Base-by-base conservation (phyloP, 2,113 vertebrate species). In the Zosterops japonicus region DNA sequence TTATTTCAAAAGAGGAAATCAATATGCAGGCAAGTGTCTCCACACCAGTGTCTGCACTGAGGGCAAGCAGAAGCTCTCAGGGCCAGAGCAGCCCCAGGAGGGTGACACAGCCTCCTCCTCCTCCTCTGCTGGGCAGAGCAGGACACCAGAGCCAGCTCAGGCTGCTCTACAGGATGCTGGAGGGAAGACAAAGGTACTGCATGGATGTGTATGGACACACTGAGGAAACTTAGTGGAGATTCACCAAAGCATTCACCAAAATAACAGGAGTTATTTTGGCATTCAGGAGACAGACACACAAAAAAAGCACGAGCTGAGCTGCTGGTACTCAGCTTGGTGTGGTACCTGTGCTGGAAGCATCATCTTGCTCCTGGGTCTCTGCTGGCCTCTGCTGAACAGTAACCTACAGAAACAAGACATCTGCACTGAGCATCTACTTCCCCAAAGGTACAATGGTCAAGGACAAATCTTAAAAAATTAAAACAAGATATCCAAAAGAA, bases 351-450 rank as follows among this genome's bases (percentile, higher is more conserved):
- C 59, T 90, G n/a, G 83, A 74, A 82, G 60, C 23, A 60, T 77
- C 97, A 42, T 97, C 98, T 53, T 9, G 82, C 53, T 94, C 92
- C 49, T 42, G 46, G 27, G 95, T 83, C 9, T 83, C 83, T 41
- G 89, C 13, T 61, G 94, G 95, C 87, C 94, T 98, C 75, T 99
- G 99, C 53, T 97, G 91, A 93, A 99, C 75, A 74, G 97, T 98
- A 65, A 99, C 98, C 99, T 99, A 79, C 49, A 96, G 95, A 91
- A 94, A 94, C 24, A 90, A 91, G 74, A 28, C 20, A 84, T 3
- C 35, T 86, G n/a, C 8, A 6, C 24, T 90, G 23, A 92, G 50
- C 16, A 39, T 20, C 23, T 42, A 64, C 8, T 82, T 57, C n/a
- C 42, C 41, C 46, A 14, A 39, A 95, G 74, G 8, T 70, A 12